Base-by-base conservation (phyloP, 1,140 invertebrate genomes). In the Colletes gigas region DNA sequence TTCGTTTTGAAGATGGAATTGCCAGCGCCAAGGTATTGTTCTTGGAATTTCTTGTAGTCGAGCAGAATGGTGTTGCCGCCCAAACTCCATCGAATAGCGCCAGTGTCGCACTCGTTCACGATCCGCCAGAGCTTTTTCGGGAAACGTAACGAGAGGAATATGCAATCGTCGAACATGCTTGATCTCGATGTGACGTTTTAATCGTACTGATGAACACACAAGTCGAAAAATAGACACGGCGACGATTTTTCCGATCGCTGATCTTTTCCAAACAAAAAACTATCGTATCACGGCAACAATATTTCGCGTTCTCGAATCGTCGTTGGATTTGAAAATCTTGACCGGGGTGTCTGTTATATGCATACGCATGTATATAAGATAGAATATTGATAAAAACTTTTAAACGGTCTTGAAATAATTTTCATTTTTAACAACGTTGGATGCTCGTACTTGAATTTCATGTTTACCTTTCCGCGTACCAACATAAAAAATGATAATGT, bases 61-160 rank as follows among this genome's bases (percentile, higher is more conserved):
- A 95, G 86, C n/a, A 95, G 88, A 84, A 95, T 94, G 1, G 94
- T 95, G 15, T 89, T 81, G 41, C 95, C 94, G 44, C 91, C 94
- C 4, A 89, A 84, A 62, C 94, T 93, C 95, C 95, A 95, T 47
- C 92, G 89, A 78, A 95, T 95, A 0, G 95, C 94, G 54, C 94
- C 93, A 15, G 91, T 94, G 44, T 90, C 84, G 71, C 94, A 93
- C 4, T 92, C 89, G 88, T 95, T 94, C 0, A 95, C 89, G 47
- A 95, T 94, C 88, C 93, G 93, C 95, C 95, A 95, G 19, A 95
- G 89, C 82, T 95, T 95, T 85, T 95, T 94, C 12, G 95, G 95
- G 89, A 95, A 95, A 59, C 94, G 92, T 91, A 95, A 93, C 78
- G 95, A 94, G 72, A 93, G 91, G 71, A 94, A 91, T 30, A 93